Conservation (phyloP, 2,113 vertebrate genomes). For the Podilymbus podiceps region DNA sequence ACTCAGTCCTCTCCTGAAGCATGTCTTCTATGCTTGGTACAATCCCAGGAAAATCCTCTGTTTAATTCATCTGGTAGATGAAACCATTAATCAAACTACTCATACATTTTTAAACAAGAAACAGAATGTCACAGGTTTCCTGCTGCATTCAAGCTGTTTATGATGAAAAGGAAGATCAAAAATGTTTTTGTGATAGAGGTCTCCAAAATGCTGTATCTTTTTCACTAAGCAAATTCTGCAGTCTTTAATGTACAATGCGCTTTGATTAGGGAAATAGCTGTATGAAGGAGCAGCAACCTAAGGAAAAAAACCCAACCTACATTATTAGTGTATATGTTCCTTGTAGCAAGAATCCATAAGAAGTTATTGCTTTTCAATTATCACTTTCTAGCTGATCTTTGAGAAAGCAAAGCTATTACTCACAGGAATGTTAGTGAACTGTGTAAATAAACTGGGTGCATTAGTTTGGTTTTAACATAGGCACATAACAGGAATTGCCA, state of each 20-base stretch:
- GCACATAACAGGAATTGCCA: neutral
- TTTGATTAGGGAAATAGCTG: slow-evolving; percentile 32
- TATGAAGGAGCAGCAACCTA: neutral
- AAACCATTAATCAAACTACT: slow-evolving; percentile 36
- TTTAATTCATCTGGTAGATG: neutral
- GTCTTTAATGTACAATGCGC: neutral
- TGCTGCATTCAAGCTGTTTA: slow-evolving; percentile 10
- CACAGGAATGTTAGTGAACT: neutral
- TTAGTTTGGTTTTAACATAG: neutral
- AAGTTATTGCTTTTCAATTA: slow-evolving; percentile 22
- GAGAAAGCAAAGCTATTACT: neutral
- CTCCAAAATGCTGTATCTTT: neutral
- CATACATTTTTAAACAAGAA: slow-evolving; percentile 30
- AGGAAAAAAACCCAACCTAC: neutral
- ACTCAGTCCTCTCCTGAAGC: neutral
- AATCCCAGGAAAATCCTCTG: neutral
- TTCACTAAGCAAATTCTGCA: neutral
- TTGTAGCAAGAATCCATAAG: neutral
- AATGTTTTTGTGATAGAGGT: neutral
- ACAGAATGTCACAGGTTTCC: neutral
- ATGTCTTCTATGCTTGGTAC: neutral
- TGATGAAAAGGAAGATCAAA: slow-evolving; percentile 24
- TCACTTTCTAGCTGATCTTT: neutral
- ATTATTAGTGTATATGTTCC: neutral
- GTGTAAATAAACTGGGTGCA: neutral